Conservation (phyloP, 2,797 vertebrate genomes). For the Intellagama lesueurii region DNA sequence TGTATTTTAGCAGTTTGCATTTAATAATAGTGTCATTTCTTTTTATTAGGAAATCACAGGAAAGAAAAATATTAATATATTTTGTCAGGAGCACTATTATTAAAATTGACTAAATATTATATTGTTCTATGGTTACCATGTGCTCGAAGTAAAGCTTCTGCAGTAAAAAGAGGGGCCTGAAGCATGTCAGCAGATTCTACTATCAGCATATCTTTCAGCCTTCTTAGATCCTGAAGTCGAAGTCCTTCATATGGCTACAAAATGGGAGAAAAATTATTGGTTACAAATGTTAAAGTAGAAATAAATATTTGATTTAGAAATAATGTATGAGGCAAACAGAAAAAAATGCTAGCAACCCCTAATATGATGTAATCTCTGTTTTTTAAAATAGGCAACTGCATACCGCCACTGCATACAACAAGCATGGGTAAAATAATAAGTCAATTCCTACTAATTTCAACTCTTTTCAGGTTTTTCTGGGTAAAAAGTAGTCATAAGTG, state of each 20-base stretch:
- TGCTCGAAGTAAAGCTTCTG: slow-evolving; percentile 95
- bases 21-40: not conserved
- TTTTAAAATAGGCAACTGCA: not conserved
- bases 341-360: not conserved
- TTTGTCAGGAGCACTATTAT: slow-evolving; percentile 30
- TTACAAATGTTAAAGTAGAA: not conserved
- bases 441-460: no score
- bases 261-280: slow-evolving; percentile 59
- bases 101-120: slow-evolving; percentile 26
- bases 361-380: not conserved
- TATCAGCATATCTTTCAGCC: slow-evolving; percentile 98
- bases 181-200: slow-evolving; percentile 99
- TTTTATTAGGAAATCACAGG: slow-evolving; percentile 17
- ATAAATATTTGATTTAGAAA: slow-evolving; percentile 27
- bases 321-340: not conserved
- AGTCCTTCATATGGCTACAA: slow-evolving; percentile 93
- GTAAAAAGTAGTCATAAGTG: no score
- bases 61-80: slow-evolving; percentile 16
- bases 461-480: no score
- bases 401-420: not conserved
- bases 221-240: slow-evolving; percentile 93
- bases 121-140: slow-evolving; percentile 85
- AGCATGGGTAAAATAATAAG: not conserved
- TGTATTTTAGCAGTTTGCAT: slow-evolving; percentile 23
- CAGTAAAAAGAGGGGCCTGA: slow-evolving; percentile 96